phyloP scores from a whole-genome alignment of 2,113 vertebrate genomes.

The Psammodynastes pulverulentus region DNA sequence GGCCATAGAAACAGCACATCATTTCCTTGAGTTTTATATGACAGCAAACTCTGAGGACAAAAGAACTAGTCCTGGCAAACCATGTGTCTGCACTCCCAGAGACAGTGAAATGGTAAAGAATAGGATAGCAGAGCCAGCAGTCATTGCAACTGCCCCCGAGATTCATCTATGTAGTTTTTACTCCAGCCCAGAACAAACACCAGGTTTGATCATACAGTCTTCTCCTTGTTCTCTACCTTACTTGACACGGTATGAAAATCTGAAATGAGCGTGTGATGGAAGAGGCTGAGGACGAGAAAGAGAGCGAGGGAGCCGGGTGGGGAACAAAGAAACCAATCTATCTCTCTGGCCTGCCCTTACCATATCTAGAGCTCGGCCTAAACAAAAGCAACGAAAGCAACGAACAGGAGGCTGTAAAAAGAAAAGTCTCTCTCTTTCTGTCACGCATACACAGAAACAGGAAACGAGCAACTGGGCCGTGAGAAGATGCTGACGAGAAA shows the following conservation, averaged over 20 bases:
- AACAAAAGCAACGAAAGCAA: conserved; percentile 14
- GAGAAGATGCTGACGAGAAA: not conserved
- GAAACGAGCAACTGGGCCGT: not conserved
- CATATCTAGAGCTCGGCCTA: not conserved
- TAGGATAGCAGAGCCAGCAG: not conserved
- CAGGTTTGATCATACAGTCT: not conserved
- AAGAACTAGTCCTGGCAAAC: conserved; percentile 24
- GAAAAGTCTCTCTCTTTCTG: not conserved
- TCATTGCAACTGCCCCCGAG: not conserved
- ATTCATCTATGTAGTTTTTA: not conserved
- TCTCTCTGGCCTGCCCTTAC: not conserved
- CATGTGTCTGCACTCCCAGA: conserved; percentile 22
- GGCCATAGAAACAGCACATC: not conserved
- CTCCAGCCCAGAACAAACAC: not conserved
- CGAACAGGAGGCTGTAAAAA: not conserved
- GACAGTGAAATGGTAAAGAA: not conserved
- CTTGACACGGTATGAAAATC: not conserved
- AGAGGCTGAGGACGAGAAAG: not conserved
- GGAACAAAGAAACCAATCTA: conserved; percentile 18
- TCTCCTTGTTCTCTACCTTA: not conserved
- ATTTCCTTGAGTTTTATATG: not conserved
- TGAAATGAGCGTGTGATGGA: not conserved
- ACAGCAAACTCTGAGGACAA: not conserved
- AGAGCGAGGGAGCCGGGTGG: not conserved
- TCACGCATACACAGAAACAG: not conserved